These are phyloP conservation scores for Bos indicus DNA, from an alignment of 2,113 vertebrate species.

Conservation along the genomic window DNA sequence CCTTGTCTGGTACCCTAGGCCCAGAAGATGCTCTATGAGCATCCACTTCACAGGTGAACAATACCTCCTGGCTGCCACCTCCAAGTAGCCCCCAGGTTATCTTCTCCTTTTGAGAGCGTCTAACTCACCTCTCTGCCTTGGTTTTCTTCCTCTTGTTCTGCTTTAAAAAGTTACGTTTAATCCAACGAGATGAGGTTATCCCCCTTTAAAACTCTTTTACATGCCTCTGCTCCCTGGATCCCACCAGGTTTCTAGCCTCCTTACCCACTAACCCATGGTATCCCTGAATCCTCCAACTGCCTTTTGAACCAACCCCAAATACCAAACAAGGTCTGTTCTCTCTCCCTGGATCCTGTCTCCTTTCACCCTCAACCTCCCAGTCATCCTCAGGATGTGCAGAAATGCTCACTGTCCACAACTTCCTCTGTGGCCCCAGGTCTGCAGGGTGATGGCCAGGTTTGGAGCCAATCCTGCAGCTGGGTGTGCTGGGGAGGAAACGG, in stretches of 20 bases:
- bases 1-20: neutral
- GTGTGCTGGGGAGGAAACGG: neutral
- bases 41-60: neutral
- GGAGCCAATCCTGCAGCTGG: neutral
- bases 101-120: fast-evolving
- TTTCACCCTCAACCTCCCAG: neutral
- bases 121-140: neutral
- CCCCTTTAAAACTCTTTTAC: neutral
- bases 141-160: neutral
- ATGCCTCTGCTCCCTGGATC: neutral
- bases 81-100: too few species aligned
- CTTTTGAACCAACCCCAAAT: neutral
- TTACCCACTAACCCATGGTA: neutral
- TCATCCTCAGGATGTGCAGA: neutral
- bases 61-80: fast-evolving
- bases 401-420: neutral
- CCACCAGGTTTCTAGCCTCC: neutral
- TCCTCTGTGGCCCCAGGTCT: neutral
- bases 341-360: neutral
- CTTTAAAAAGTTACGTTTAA: neutral
- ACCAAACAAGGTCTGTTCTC: neutral
- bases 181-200: neutral
- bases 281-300: neutral
- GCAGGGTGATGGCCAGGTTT: fast-evolving
- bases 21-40: neutral